These are phyloP conservation scores for Thalpophila matura DNA, from an alignment of 2,888 invertebrate species.

Conservation along the genomic window DNA sequence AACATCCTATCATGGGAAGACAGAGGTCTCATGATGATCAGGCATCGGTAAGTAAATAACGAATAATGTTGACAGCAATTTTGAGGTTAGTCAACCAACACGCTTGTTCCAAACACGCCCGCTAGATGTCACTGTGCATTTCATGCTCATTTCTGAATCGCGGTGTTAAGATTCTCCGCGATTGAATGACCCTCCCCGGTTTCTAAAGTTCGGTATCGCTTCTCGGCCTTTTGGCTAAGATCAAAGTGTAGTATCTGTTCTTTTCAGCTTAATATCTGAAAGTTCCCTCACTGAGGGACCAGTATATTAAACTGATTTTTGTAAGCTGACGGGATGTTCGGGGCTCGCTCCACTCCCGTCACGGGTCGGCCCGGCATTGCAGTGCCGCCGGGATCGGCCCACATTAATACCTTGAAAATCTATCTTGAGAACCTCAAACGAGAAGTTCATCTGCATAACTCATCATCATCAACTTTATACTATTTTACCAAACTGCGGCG, in stretches of 20 bases:
- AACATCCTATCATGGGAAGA: slow-evolving; percentile 71
- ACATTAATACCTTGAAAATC: slow-evolving; percentile 32
- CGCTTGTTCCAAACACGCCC: background rate
- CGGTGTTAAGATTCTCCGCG: slow-evolving; percentile 61
- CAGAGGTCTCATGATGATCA: slow-evolving; percentile 84
- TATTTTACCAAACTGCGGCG: too few relatives aligned
- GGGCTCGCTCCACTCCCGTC: slow-evolving; percentile 71
- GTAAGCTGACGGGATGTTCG: slow-evolving; percentile 67
- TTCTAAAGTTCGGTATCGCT: slow-evolving; percentile 57
- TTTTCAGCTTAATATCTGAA: slow-evolving; percentile 72
- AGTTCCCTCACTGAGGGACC: slow-evolving; percentile 72
- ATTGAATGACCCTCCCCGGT: slow-evolving; percentile 21
- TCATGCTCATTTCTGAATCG: slow-evolving; percentile 45
- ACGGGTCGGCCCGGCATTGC: slow-evolving; percentile 71
- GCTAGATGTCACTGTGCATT: slow-evolving; percentile 61
- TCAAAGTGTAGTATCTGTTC: slow-evolving; percentile 73
- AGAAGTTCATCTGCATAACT: too few relatives aligned
- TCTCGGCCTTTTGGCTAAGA: slow-evolving; percentile 72
- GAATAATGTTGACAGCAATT: background rate
- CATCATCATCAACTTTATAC: too few relatives aligned
- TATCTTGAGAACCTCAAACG: too few relatives aligned
- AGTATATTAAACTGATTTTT: slow-evolving; percentile 68
- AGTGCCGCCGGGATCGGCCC: slow-evolving; percentile 71
- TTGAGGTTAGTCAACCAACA: slow-evolving; percentile 13
- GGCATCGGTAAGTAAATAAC: slow-evolving; percentile 77